A percentile compares a stretch with the other conserved stretches of the same genome.
Evolutionary conservation across 1,140 invertebrate genomes (phyloP).

Genomic region (Drosophila tsacasi): DNA sequence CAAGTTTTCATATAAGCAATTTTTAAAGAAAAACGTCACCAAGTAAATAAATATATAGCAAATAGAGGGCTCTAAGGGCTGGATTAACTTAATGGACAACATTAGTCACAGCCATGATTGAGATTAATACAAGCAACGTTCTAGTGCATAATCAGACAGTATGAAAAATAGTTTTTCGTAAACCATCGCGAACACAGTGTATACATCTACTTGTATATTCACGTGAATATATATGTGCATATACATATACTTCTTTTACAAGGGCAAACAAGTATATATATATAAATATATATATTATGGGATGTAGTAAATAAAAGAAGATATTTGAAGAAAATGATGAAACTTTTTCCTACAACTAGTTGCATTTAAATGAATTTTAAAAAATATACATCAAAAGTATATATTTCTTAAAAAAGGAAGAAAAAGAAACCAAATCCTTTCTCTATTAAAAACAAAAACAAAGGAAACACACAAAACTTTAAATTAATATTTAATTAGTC

Average conservation of each 20-base stretch:
- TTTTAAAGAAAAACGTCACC: constrained; percentile 60
- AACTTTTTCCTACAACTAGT: constrained; percentile 82
- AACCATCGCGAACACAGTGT: constrained; percentile 32
- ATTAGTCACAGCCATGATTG: constrained; percentile 37
- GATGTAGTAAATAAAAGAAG: constrained; percentile 57
- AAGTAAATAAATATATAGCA: constrained; percentile 61
- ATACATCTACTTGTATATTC: constrained; percentile 41
- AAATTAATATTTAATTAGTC: constrained; percentile 80
- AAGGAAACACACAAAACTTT: constrained; percentile 65
- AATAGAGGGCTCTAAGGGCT: constrained; percentile 43
- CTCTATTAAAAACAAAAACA: constrained; percentile 71
- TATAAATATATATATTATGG: constrained; percentile 69
- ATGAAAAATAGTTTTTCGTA: constrained; percentile 69
- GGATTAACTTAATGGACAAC: constrained; percentile 33
- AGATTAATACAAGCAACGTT: constrained; percentile 56
- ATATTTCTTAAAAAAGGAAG: constrained; percentile 73
- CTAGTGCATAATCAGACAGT: constrained; percentile 58
- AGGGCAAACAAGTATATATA: constrained; percentile 60
- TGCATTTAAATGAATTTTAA: constrained; percentile 83
- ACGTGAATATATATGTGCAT: constrained; percentile 47
- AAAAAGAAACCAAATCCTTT: constrained; percentile 67
- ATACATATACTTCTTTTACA: constrained; percentile 75
- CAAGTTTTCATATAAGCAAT: constrained; percentile 70
- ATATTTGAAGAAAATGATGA: constrained; percentile 72
- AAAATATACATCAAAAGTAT: constrained; percentile 78